Evolutionary conservation across 2,888 invertebrate genomes (phyloP), one percentile per base, ranked within the genome.

Genomic region (Bedellia somnulentella): DNA sequence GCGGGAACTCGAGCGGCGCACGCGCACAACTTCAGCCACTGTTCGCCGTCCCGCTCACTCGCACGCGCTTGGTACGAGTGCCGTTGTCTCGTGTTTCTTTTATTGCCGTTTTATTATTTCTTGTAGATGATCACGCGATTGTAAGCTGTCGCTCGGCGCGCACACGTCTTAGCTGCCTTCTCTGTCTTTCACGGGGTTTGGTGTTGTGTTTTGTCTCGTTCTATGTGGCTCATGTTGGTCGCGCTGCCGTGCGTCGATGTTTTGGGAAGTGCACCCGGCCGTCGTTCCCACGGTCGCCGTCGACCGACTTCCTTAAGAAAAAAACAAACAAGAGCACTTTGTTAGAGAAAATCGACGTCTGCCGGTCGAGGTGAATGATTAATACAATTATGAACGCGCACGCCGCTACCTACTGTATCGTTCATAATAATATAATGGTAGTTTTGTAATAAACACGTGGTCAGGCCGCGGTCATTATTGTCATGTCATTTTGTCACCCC

Each of bases 211-310:
- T 22, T 30, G 26, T 68, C 60, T 58, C 61, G 37, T 43, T 67
- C 43, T 30, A 37, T 37, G 46, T 57, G 63, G 66, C 70, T 66
- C 67, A 64, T 64, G 71, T 68, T 66, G 59, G 55, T 50, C 57
- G 57, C 56, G 71, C 70, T 68, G 73, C 70, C 68, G 71, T 71
- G 71, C 71, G 70, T 61, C 68, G 73, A 71, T 75, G 76, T 77
- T 77, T 77, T 77, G 77, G 77, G 77, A 77, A 76, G 76, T 73
- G 76, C 77, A 75, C 75, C 76, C 71, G 77, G 64, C 66, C 63
- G 64, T 34, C 66, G 70, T 77, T 77, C 77, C 77, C 77, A 77
- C 77, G 77, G 73, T 76, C 64, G 67, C 70, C 71, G 68, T 70
- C 68, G 61, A 58, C 61, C 61, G 68, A 71, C 73, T 73, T 75